Percentiles rank a stretch among this genome's conserved stretches.
These are phyloP conservation scores for Maniola hyperantus DNA, from an alignment of 2,888 invertebrate species.

Conservation along the genomic window DNA sequence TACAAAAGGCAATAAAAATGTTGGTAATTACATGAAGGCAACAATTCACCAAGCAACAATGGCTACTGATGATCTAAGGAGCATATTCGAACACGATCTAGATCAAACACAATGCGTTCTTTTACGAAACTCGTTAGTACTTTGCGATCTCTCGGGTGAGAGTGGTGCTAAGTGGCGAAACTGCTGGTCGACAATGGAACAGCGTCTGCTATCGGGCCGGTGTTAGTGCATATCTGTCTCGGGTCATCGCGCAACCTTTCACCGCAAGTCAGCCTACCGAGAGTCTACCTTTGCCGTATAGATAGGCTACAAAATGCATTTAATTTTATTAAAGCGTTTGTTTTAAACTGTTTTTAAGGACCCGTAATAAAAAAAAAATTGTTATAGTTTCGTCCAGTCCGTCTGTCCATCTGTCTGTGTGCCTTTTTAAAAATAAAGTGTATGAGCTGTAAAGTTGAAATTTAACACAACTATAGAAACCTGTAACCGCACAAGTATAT, in stretches of 20 bases:
- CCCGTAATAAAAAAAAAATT: no score
- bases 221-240: slow-evolving; percentile 49
- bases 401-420: no score
- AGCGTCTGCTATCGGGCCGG: slow-evolving; percentile 49
- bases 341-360: no score
- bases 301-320: not conserved
- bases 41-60: slow-evolving; percentile 47
- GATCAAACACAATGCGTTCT: slow-evolving; percentile 73
- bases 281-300: slow-evolving; percentile 24
- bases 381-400: no score
- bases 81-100: slow-evolving; percentile 63
- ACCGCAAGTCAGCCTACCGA: slow-evolving; percentile 41
- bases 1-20: slow-evolving; percentile 21
- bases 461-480: no score
- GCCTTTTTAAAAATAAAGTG: no score
- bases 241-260: slow-evolving; percentile 75
- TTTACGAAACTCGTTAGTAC: slow-evolving; percentile 73
- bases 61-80: slow-evolving; percentile 50
- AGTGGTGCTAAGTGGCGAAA: slow-evolving; percentile 77
- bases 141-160: slow-evolving; percentile 72
- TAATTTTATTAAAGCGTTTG: not conserved
- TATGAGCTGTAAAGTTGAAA: no score
- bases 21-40: slow-evolving; percentile 20
- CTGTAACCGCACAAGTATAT: no score
- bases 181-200: slow-evolving; percentile 61